A percentile compares a stretch with the other conserved stretches of the same genome.
phyloP scores from a whole-genome alignment of 2,113 vertebrate genomes.

The Suncus etruscus region DNA sequence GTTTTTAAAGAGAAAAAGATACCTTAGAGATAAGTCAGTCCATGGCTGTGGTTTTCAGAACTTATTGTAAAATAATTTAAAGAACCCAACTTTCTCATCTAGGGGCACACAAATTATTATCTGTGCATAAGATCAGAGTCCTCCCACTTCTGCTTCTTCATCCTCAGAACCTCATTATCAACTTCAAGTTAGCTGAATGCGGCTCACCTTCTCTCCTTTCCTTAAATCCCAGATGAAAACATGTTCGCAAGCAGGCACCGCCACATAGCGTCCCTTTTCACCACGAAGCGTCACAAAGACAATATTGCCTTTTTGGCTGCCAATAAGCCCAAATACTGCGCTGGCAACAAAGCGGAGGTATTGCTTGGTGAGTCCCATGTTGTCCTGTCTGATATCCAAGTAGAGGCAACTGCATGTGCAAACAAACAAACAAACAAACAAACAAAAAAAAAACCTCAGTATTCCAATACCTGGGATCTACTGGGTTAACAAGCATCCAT shows the following conservation, averaged over 20 bases:
- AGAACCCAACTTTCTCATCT: background rate
- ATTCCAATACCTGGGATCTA: background rate
- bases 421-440: too few relatives aligned
- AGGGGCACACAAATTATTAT: background rate
- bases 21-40: background rate
- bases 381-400: background rate
- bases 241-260: slow-evolving; percentile 96
- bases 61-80: background rate
- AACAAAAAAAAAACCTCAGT: slow-evolving; percentile 46
- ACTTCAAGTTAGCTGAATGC: background rate
- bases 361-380: slow-evolving; percentile 97
- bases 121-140: background rate
- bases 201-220: slow-evolving; percentile 95
- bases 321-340: slow-evolving; percentile 95
- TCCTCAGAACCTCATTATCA: background rate
- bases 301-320: slow-evolving; percentile 91
- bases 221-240: slow-evolving; percentile 97
- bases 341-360: slow-evolving; percentile 94
- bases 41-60: background rate
- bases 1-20: background rate
- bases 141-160: background rate
- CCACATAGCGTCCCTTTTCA: slow-evolving; percentile 94
- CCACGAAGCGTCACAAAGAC: slow-evolving; percentile 92
- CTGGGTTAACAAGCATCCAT: background rate
- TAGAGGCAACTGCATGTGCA: slow-evolving; percentile 29